Conservation (phyloP, 2,888 invertebrate genomes). For the Abrostola triplasia region DNA sequence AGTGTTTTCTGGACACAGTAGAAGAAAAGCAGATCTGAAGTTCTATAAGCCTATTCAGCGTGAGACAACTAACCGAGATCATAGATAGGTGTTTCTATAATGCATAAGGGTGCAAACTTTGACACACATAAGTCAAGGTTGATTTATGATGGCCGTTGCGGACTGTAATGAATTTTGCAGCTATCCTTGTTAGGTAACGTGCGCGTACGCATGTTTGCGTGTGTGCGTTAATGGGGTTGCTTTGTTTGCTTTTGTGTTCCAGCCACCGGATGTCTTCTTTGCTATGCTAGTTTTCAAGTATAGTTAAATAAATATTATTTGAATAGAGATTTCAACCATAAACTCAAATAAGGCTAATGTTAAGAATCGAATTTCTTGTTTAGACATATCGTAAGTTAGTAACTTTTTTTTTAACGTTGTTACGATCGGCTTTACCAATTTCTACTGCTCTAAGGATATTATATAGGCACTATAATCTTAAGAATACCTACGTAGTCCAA, state of each 20-base stretch:
- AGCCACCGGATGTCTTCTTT: conserved; percentile 53
- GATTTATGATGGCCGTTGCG: conserved; percentile 66
- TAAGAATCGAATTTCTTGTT: too few relatives aligned
- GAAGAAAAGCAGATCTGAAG: too few relatives aligned
- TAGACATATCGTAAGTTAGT: too few relatives aligned
- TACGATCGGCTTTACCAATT: too few relatives aligned
- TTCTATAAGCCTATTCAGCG: too few relatives aligned
- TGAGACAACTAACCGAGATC: too few relatives aligned
- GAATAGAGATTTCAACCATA: background rate
- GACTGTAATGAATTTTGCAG: conserved; percentile 76
- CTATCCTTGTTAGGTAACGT: conserved; percentile 76
- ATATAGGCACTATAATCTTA: too few relatives aligned
- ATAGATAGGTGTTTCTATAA: too few relatives aligned
- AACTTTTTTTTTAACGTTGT: too few relatives aligned
- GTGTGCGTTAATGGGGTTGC: conserved; percentile 69
- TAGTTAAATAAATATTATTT: conserved; percentile 37
- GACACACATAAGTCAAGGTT: conserved; percentile 57
- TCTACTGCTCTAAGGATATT: too few relatives aligned
- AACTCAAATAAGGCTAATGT: background rate
- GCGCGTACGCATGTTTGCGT: conserved; percentile 49
- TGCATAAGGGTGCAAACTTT: conserved; percentile 47
- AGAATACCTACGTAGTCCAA: too few relatives aligned
- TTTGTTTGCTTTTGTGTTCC: conserved; percentile 65
- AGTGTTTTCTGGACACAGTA: too few relatives aligned
- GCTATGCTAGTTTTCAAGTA: conserved; percentile 33